Evolutionary conservation across 1,140 invertebrate genomes (phyloP), one percentile per base, ranked within the genome.

Genomic region (Pomacea maculata): DNA sequence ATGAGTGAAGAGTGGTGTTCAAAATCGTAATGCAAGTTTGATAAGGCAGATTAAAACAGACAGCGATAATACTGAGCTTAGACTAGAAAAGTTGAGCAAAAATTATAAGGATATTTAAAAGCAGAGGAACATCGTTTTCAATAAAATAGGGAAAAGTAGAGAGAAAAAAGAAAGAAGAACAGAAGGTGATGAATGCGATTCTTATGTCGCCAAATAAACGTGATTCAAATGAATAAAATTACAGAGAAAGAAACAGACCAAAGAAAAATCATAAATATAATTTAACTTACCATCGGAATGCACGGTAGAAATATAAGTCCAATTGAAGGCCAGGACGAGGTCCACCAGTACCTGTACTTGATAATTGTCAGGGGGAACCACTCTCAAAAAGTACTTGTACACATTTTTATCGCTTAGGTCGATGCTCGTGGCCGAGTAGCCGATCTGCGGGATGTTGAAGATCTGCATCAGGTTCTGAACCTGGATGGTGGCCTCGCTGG

Each of bases 261-360:
- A 70, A 70, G 2, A 1, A 70, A n/a, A 12, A n/a, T 2, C 21
- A n/a, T n/a, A 61, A 61, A 61, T 45, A 45, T 45, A 6, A 45
- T 45, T 9, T 15, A 25, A 83, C 88, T 88, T 85, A 96, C 95
- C 95, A 89, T 96, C 95, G 6, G 95, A 95, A 89, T 95, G 94
- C 67, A 96, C 94, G n/a, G 94, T 94, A 21, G 95, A 95, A 9
- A 97, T 94, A 87, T 96, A 97, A 4, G 95, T 96, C 96, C 96
- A 97, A 89, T 96, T 95, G 90, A 95, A 94, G 78, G 93, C 90
- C 81, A 92, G 90, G 12, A 97, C 93, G 63, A 96, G 91, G 88
- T 95, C 95, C 68, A 95, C 92, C 85, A 96, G 93, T 45, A 95
- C 94, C 86, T 94, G 93, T 4, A 95, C 95, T 91, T 97, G 96